phyloP scores from a whole-genome alignment of 2,888 invertebrate species.

The Trachelus troglodyta region DNA sequence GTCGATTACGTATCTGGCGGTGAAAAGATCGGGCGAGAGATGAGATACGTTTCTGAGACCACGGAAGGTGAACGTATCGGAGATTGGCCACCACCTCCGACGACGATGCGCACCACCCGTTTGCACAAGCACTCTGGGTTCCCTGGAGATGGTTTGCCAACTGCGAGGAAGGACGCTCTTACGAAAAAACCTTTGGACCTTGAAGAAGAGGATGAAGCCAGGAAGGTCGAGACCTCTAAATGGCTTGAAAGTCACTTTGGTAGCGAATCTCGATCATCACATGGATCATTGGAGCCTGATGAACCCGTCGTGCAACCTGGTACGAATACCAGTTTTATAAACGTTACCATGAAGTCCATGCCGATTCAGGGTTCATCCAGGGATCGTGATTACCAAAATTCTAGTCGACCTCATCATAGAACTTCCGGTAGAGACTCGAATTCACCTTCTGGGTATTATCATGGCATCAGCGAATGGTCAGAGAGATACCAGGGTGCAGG shows the following conservation, averaged over 20 bases:
- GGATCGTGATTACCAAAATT: conserved; percentile 33
- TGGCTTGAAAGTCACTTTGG: conserved; percentile 94
- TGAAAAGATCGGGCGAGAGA: conserved; percentile 82
- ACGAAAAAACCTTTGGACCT: conserved; percentile 86
- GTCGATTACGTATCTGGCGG: conserved; percentile 88
- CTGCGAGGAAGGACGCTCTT: conserved; percentile 83
- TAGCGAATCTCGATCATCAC: conserved; percentile 84
- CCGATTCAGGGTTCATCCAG: conserved; percentile 50
- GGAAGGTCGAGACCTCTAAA: conserved; percentile 90
- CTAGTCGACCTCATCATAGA: conserved; percentile 45
- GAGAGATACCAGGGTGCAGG: conserved; percentile 68
- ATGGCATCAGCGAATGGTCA: conserved; percentile 85
- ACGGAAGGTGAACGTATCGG: conserved; percentile 81
- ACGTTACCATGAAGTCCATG: conserved; percentile 80
- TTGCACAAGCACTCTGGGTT: conserved; percentile 51
- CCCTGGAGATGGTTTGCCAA: conserved; percentile 56
- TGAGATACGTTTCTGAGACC: conserved; percentile 84
- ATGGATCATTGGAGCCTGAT: conserved; percentile 76
- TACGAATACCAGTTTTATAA: conserved; percentile 80
- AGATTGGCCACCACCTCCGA: conserved; percentile 59
- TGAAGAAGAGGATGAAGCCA: conserved; percentile 88
- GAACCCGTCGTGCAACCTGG: conserved; percentile 69
- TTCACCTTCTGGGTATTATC: conserved; percentile 70
- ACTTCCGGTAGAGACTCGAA: conserved; percentile 43
- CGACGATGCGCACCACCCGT: conserved; percentile 51